Base-by-base conservation (phyloP, 2,797 vertebrate genomes). In the Girardinus metallicus region DNA sequence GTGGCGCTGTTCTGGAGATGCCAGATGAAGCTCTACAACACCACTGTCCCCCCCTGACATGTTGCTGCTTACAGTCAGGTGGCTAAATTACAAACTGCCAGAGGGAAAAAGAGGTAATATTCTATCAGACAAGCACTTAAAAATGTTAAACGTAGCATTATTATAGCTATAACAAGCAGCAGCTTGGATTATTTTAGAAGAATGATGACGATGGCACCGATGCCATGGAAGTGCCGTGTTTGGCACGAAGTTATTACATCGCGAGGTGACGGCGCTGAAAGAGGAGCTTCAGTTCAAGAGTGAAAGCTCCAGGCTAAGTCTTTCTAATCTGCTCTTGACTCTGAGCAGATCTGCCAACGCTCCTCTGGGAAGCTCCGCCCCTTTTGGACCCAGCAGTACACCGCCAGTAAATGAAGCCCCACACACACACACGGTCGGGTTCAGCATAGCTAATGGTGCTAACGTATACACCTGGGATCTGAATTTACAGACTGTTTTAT, bases 271-370 rank as follows among this genome's bases (percentile, higher is more conserved):
- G n/a, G 76, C 75, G 44, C 81, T 71, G 60, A 34, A 77, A 81
- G 26, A 60, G 29, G 26, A 68, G n/a, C 18, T 60, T 55, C 55
- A 36, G 47, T 78, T 71, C 31, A 80, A 77, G 77, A 86, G 83
- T 77, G 80, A 93, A 93, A 91, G 86, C 91, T 89, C 76, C 76
- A 78, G 79, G 83, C 85, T 92, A 93, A 90, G 68, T 88, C 85
- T 57, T 71, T 66, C 68, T 95, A 94, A 94, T 93, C 91, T 89
- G 80, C 74, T 83, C 76, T 84, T 91, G 90, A 91, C 93, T 85
- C 85, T 83, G 80, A 86, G 84, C 62, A 77, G 87, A 93, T 92
- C 92, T 91, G 87, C 82, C 85, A 87, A 88, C 78, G 78, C 83
- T 81, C 75, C 51, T 49, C 62, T 31, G 71, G 43, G 57, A 87